phyloP scores from a whole-genome alignment of 2,888 invertebrate genomes.

The Zhuqinia jingwanae region DNA sequence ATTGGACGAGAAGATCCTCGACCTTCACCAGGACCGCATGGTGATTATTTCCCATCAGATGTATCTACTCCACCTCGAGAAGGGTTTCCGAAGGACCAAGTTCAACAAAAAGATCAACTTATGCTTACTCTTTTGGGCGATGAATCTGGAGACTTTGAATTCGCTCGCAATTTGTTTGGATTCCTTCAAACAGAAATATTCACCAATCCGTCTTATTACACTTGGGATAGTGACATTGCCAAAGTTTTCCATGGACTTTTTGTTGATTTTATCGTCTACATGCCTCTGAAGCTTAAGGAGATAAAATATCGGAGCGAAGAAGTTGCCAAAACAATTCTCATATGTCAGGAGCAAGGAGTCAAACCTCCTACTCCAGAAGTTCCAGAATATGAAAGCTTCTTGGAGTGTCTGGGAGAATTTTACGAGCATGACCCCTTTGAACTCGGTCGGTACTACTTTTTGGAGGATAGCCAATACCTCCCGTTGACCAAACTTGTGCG shows the following conservation, averaged over 20 bases:
- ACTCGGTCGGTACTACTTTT: slow-evolving; percentile 84
- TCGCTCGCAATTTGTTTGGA: slow-evolving; percentile 76
- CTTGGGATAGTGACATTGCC: slow-evolving; percentile 85
- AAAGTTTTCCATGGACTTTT: slow-evolving; percentile 91
- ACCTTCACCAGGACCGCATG: slow-evolving; percentile 35
- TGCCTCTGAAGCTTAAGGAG: slow-evolving; percentile 95
- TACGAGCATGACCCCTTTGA: slow-evolving; percentile 89
- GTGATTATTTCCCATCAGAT: slow-evolving; percentile 31
- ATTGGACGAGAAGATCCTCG: not conserved
- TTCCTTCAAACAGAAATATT: slow-evolving; percentile 75
- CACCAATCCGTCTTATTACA: slow-evolving; percentile 51
- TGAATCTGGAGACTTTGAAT: slow-evolving; percentile 75
- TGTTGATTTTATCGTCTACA: slow-evolving; percentile 94
- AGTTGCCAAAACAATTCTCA: slow-evolving; percentile 89
- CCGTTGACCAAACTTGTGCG: slow-evolving; percentile 94
- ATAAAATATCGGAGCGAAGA: slow-evolving; percentile 93
- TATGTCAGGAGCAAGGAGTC: slow-evolving; percentile 83
- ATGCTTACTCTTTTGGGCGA: slow-evolving; percentile 35
- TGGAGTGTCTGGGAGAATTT: slow-evolving; percentile 89
- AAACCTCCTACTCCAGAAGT: slow-evolving; percentile 84
- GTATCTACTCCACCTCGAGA: not conserved
- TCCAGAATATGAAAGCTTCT: slow-evolving; percentile 91
- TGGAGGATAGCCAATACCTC: slow-evolving; percentile 79
- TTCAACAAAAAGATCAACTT: slow-evolving; percentile 15
- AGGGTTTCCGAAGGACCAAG: no score